Percentiles rank a stretch among this genome's conserved stretches.
Conservation (phyloP, 2,797 vertebrate genomes). For the Tenualosa ilisha region DNA sequence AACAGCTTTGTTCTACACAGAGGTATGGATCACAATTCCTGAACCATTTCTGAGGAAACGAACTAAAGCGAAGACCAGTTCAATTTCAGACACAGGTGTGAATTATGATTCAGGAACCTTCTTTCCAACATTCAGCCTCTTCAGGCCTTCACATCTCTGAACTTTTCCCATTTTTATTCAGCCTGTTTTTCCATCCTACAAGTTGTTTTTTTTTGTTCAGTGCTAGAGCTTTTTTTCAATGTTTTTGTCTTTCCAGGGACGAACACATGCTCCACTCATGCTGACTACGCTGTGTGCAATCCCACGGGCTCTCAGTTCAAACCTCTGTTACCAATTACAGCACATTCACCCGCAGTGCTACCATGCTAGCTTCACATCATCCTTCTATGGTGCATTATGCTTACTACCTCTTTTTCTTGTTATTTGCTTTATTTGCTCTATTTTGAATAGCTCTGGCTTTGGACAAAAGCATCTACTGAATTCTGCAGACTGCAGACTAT, state of each 20-base stretch:
- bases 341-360: neutral
- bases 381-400: neutral
- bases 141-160: neutral
- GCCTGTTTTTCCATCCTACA: neutral
- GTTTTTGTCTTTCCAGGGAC: neutral
- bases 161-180: neutral
- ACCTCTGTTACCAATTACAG: neutral
- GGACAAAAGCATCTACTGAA: neutral
- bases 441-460: constrained; percentile 51
- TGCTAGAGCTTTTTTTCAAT: neutral
- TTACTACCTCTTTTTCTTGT: neutral
- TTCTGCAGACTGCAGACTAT: neutral
- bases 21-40: too few species aligned
- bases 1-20: too few species aligned
- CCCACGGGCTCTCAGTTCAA: neutral
- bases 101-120: neutral
- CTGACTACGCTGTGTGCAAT: neutral
- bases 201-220: neutral
- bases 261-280: neutral
- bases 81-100: neutral
- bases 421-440: neutral
- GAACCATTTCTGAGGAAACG: too few species aligned
- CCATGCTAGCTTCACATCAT: neutral
- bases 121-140: neutral
- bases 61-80: too few species aligned